A percentile compares a stretch with the other conserved stretches of the same genome.
These are phyloP conservation scores for Drosophila subquinaria DNA, from an alignment of 2,888 invertebrate genomes.

Conservation along the genomic window DNA sequence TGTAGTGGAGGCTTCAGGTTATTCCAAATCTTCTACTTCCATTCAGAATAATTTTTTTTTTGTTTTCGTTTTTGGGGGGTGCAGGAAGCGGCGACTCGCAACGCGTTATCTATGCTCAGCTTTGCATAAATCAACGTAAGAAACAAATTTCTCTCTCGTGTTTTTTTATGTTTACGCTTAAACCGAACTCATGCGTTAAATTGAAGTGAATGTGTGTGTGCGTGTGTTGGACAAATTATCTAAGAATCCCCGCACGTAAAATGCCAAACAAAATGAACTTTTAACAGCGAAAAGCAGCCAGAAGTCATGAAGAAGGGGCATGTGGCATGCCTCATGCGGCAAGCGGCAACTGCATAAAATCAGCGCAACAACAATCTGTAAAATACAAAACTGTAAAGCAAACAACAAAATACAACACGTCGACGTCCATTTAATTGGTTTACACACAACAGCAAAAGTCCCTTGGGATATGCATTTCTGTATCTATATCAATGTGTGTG, in stretches of 20 bases:
- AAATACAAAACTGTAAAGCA: slow-evolving; percentile 66
- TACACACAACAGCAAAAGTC: slow-evolving; percentile 44
- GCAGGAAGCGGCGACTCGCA: slow-evolving; percentile 56
- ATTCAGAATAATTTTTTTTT: background rate
- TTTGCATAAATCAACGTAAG: slow-evolving; percentile 75
- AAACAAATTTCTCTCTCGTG: slow-evolving; percentile 36
- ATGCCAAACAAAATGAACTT: slow-evolving; percentile 69
- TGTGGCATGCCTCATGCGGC: slow-evolving; percentile 24
- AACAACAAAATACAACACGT: slow-evolving; percentile 60
- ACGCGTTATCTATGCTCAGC: slow-evolving; percentile 69
- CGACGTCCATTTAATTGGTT: slow-evolving; percentile 72
- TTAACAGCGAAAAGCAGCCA: slow-evolving; percentile 31
- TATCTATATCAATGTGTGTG: slow-evolving; percentile 22
- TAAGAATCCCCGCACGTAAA: slow-evolving; percentile 52
- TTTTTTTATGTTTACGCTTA: slow-evolving; percentile 17
- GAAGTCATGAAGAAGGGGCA: slow-evolving; percentile 5
- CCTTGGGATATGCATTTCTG: slow-evolving; percentile 24
- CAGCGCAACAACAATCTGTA: slow-evolving; percentile 31
- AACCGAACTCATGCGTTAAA: slow-evolving; percentile 77
- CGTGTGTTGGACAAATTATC: slow-evolving; percentile 62
- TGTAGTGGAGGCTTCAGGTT: slow-evolving; percentile 13
- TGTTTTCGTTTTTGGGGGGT: background rate
- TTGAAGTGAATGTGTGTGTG: slow-evolving; percentile 50
- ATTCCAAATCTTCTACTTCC: slow-evolving; percentile 1
- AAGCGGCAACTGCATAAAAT: slow-evolving; percentile 35